Conservation (phyloP, 2,888 invertebrate genomes). For the Phyto melanocephala region DNA sequence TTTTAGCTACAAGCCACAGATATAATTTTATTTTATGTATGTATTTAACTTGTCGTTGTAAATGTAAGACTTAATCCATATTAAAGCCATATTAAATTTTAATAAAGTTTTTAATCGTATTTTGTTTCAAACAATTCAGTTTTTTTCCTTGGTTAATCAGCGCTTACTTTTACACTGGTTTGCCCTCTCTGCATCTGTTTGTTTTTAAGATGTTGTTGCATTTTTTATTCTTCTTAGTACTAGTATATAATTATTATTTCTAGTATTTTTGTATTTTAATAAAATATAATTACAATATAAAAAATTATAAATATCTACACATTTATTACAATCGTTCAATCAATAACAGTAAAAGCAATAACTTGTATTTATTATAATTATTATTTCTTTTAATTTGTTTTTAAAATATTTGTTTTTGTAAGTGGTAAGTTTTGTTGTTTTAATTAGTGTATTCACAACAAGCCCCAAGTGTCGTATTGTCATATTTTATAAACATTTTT, state of each 20-base stretch:
- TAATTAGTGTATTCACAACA: too few relatives aligned
- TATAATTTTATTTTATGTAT: constrained; percentile 12
- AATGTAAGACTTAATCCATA: neutral
- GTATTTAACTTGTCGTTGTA: constrained; percentile 25
- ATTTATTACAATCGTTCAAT: constrained; percentile 46
- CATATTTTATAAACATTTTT: too few relatives aligned
- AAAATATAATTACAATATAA: constrained; percentile 53
- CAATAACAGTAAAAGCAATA: constrained; percentile 62
- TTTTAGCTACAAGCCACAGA: constrained; percentile 12
- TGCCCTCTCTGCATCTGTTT: neutral
- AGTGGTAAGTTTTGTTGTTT: too few relatives aligned
- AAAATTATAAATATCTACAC: constrained; percentile 52
- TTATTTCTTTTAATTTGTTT: constrained; percentile 5
- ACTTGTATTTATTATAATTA: too few relatives aligned
- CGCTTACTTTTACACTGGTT: neutral
- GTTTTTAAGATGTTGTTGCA: neutral
- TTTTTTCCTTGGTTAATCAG: neutral
- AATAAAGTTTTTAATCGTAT: neutral
- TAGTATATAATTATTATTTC: neutral
- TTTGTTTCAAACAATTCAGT: neutral
- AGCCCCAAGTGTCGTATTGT: too few relatives aligned
- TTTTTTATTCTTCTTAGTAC: neutral
- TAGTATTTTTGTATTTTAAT: constrained; percentile 14
- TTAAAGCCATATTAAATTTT: constrained; percentile 21
- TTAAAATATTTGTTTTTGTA: neutral